Evolutionary conservation across 2,888 invertebrate genomes (phyloP).

Genomic region (Stenichneumon culpator): DNA sequence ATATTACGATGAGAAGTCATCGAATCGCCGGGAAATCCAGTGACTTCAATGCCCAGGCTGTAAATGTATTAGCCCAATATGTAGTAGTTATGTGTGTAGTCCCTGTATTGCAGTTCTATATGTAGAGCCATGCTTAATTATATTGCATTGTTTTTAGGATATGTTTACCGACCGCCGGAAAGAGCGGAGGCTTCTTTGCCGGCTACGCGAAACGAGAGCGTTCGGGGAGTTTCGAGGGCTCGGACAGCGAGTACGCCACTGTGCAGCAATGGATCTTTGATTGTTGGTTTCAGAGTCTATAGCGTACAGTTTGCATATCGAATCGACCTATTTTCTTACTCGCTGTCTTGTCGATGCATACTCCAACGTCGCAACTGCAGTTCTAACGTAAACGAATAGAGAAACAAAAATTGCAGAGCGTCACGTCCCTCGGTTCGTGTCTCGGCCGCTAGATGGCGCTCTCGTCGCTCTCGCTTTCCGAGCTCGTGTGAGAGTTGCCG

Average conservation of each 20-base stretch:
- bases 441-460: constrained; percentile 34
- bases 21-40: constrained; percentile 18
- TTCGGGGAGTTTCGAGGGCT: background rate
- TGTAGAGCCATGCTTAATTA: background rate
- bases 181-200: background rate
- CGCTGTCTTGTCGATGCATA: background rate
- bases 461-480: background rate
- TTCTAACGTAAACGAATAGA: background rate
- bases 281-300: background rate
- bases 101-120: no score
- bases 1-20: background rate
- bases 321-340: background rate
- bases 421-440: background rate
- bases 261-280: background rate
- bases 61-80: constrained; percentile 15
- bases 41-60: constrained; percentile 55
- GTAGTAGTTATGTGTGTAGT: no score
- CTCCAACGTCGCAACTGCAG: background rate
- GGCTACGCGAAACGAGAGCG: background rate
- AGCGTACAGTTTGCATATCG: background rate
- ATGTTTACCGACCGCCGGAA: background rate
- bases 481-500: constrained; percentile 5
- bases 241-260: constrained; percentile 5
- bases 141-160: background rate
- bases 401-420: background rate